Base-by-base conservation (phyloP, 2,888 invertebrate species). In the Leucoma salicis region DNA sequence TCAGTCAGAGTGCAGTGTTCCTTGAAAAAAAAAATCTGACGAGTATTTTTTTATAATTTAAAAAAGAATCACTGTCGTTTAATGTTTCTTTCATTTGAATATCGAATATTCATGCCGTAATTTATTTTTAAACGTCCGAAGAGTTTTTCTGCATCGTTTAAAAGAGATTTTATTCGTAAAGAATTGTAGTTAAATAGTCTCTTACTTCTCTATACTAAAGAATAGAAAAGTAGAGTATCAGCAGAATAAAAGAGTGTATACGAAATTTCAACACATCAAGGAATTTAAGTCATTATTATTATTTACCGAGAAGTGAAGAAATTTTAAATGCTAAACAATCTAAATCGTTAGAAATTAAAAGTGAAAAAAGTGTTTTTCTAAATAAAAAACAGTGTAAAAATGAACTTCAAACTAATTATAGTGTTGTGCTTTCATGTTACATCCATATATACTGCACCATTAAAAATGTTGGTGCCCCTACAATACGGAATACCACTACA, bases 361-460 rank as follows among this genome's bases (percentile, higher is more conserved):
- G 12, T 11, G 15, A 18, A 4, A n/a, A n/a, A 16, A 27, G 27
- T 27, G 27, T n/a, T n/a, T n/a, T n/a, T n/a, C 11, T 11, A 31
- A 18, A 16, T 12, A 1, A 36, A 24, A 11, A 10, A 2, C 1
- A 35, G 47, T 44, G 33, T 8, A 31, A 71, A 51, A 37, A 68
- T 66, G 63, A 39, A 50, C 49, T 14, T 32, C 11, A 47, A 53
- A 28, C 27, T 48, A 24, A 36, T 63, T 1, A 14, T 67, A 38
- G 41, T 74, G 34, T 16, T 72, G 27, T 64, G 64, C 37, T 36
- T 77, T 3, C 63, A 67, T 47, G 24, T 72, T 8, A 45, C 56
- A 13, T 31, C 48, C 7, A 53, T 65, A 21, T 40, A 41, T 5
- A 50, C 76, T 21, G 75, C 76, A 3, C 82, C 86, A 8, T 45